Evolutionary conservation across 2,888 invertebrate species (phyloP).

Genomic region (Acleris laterana): DNA sequence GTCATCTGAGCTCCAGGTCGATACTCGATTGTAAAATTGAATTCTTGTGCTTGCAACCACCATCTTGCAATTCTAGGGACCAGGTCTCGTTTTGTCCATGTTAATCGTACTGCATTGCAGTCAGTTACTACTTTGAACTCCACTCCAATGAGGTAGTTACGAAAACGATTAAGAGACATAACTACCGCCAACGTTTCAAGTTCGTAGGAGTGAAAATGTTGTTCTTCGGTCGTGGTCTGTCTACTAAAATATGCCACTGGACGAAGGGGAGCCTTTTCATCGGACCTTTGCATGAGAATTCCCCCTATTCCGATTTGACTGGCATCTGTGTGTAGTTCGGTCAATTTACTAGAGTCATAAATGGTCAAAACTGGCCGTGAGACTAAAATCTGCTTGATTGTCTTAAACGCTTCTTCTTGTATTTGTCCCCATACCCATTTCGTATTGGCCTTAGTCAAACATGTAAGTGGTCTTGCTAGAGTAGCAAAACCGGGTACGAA

Average conservation of each 20-base stretch:
- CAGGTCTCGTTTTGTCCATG: constrained; percentile 14
- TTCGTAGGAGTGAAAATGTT: constrained; percentile 2
- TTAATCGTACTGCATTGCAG: constrained; percentile 10
- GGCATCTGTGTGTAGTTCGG: constrained; percentile 36
- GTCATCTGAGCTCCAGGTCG: constrained; percentile 4
- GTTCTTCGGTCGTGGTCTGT: constrained; percentile 29
- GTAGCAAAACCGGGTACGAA: constrained; percentile 8
- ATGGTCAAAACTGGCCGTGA: constrained; percentile 29
- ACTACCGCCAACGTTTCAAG: constrained; percentile 5
- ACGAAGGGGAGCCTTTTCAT: background rate
- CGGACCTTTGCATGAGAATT: constrained; percentile 24
- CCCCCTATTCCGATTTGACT: constrained; percentile 33
- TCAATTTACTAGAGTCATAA: constrained; percentile 25
- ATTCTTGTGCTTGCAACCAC: constrained; percentile 17
- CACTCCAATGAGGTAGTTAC: constrained; percentile 7
- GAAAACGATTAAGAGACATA: background rate
- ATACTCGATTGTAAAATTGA: constrained; percentile 11
- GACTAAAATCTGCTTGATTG: background rate
- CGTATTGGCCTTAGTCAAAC: background rate
- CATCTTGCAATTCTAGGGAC: constrained; percentile 17
- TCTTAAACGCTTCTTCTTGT: constrained; percentile 6
- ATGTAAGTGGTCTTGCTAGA: constrained; percentile 2
- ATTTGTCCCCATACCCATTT: constrained; percentile 4
- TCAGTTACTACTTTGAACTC: constrained; percentile 10
- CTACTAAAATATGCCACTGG: constrained; percentile 22